phyloP scores from a whole-genome alignment of 2,888 invertebrate genomes.

The Osmoderma eremita region DNA sequence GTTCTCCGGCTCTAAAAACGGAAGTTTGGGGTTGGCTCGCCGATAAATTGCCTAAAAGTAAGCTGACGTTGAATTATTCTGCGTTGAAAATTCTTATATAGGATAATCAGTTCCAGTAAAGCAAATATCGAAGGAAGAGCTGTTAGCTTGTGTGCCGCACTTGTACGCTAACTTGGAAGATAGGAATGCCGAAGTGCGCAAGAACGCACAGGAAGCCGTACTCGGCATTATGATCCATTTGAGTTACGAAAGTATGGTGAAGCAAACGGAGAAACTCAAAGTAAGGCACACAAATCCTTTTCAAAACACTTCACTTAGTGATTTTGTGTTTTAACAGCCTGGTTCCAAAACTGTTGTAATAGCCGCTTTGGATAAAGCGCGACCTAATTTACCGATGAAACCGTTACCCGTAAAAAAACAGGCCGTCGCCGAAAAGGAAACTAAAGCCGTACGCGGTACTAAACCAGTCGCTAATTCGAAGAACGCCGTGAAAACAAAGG shows the following conservation, averaged over 20 bases:
- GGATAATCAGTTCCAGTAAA: slow-evolving; percentile 68
- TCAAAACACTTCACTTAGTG: neutral
- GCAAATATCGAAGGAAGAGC: slow-evolving; percentile 83
- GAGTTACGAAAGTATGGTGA: slow-evolving; percentile 82
- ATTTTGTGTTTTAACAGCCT: slow-evolving; percentile 64
- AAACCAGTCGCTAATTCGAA: slow-evolving; percentile 66
- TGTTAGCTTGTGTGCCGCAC: slow-evolving; percentile 78
- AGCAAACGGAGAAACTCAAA: slow-evolving; percentile 82
- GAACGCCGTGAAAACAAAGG: slow-evolving; percentile 68
- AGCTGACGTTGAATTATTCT: slow-evolving; percentile 47
- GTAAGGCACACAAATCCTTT: slow-evolving; percentile 60
- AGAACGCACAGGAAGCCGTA: slow-evolving; percentile 88
- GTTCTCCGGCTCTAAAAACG: slow-evolving; percentile 83
- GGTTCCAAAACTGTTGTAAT: slow-evolving; percentile 81
- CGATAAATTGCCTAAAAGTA: slow-evolving; percentile 79
- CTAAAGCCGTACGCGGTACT: slow-evolving; percentile 70
- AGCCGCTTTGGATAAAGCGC: slow-evolving; percentile 84
- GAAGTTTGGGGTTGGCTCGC: slow-evolving; percentile 89
- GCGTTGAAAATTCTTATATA: slow-evolving; percentile 1
- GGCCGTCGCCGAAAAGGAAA: slow-evolving; percentile 65
- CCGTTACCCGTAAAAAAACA: slow-evolving; percentile 74
- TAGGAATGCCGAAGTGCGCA: slow-evolving; percentile 89
- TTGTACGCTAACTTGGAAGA: slow-evolving; percentile 89
- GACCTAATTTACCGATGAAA: slow-evolving; percentile 85
- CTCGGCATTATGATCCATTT: slow-evolving; percentile 93